Conservation (phyloP, 2,797 vertebrate species). For the Falco naumanni region DNA sequence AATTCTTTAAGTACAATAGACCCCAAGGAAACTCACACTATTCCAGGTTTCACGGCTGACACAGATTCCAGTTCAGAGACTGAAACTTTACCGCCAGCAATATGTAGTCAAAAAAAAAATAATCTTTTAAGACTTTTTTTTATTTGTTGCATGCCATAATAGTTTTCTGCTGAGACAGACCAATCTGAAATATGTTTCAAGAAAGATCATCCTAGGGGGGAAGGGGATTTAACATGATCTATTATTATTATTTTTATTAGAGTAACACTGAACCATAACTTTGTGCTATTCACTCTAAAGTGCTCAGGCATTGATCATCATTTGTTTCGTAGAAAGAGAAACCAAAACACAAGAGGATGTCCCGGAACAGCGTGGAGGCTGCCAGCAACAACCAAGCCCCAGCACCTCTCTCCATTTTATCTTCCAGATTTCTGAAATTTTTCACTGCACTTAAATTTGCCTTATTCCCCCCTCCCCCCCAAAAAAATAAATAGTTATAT, state of each 20-base stretch:
- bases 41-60: neutral
- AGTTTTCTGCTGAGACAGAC: neutral
- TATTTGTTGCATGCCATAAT: neutral
- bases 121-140: neutral
- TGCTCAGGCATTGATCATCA: fast-evolving
- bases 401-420: neutral
- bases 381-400: neutral
- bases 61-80: neutral
- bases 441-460: neutral
- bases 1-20: neutral
- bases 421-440: neutral
- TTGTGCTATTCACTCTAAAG: neutral
- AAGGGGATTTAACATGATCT: neutral
- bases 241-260: neutral
- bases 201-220: neutral
- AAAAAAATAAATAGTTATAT: neutral
- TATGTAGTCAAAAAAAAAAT: neutral
- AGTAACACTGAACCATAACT: neutral
- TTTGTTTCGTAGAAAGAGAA: neutral
- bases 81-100: conserved; percentile 16
- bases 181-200: neutral
- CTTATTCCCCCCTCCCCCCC: neutral
- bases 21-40: neutral
- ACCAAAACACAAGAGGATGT: neutral
- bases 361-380: neutral